These are phyloP conservation scores for Isoperla grammatica DNA, from an alignment of 2,888 invertebrate genomes.

Conservation along the genomic window DNA sequence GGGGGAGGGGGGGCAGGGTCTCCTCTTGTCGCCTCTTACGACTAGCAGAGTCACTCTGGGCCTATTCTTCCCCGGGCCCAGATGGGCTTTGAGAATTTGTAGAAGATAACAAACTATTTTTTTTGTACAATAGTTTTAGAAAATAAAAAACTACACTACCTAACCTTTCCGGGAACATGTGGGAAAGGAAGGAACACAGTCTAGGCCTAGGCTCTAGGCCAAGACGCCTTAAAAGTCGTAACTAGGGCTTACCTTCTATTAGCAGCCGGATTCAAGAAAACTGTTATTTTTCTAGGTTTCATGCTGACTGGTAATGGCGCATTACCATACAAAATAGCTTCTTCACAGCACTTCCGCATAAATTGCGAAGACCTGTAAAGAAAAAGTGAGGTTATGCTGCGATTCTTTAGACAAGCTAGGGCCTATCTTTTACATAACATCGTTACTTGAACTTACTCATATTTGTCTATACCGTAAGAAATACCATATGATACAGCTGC, in stretches of 20 bases:
- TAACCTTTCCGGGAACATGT: no score
- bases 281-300: slow-evolving; percentile 69
- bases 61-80: no score
- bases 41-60: no score
- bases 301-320: slow-evolving; percentile 51
- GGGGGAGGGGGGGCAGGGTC: no score
- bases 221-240: no score
- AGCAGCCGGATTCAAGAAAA: slow-evolving; percentile 87
- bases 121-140: no score
- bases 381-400: slow-evolving; percentile 16
- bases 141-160: no score
- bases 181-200: no score
- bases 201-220: no score
- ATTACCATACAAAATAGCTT: slow-evolving; percentile 68
- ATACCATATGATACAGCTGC: slow-evolving; percentile 15
- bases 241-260: slow-evolving; percentile 57
- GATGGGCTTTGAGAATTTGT: no score
- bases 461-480: slow-evolving; percentile 46
- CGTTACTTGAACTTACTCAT: slow-evolving; percentile 56
- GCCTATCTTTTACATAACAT: slow-evolving; percentile 11
- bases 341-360: slow-evolving; percentile 74
- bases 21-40: no score
- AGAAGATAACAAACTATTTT: no score
- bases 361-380: slow-evolving; percentile 64
- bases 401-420: slow-evolving; percentile 9